These are phyloP conservation scores for Tiliacea aurago DNA, from an alignment of 2,888 invertebrate species.

Conservation along the genomic window DNA sequence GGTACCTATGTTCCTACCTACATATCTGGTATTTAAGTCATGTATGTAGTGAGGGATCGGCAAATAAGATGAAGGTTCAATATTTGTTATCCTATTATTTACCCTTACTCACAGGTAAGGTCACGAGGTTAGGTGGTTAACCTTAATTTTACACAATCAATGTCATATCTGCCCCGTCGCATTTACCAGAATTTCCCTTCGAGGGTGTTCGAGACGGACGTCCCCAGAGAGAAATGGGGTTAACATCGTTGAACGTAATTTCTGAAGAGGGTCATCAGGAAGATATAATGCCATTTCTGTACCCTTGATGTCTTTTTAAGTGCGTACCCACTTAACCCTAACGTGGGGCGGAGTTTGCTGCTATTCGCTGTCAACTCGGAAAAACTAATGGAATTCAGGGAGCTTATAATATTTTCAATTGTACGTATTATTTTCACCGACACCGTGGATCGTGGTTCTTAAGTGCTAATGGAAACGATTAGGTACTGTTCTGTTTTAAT, in stretches of 20 bases:
- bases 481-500: slow-evolving; percentile 18
- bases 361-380: slow-evolving; percentile 76
- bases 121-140: slow-evolving; percentile 16
- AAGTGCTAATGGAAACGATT: slow-evolving; percentile 22
- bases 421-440: slow-evolving; percentile 34
- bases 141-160: slow-evolving; percentile 66
- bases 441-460: slow-evolving; percentile 19
- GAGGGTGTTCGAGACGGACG: slow-evolving; percentile 69
- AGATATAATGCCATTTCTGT: slow-evolving; percentile 89
- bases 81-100: slow-evolving; percentile 21
- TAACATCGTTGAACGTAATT: slow-evolving; percentile 85
- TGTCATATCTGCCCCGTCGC: slow-evolving; percentile 66
- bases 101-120: slow-evolving; percentile 19
- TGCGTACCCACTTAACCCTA: slow-evolving; percentile 88
- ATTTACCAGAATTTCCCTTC: slow-evolving; percentile 66
- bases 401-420: slow-evolving; percentile 64
- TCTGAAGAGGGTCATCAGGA: slow-evolving; percentile 88
- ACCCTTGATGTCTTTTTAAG: slow-evolving; percentile 90
- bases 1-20: not conserved
- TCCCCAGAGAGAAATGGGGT: slow-evolving; percentile 78
- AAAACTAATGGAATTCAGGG: slow-evolving; percentile 75
- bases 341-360: slow-evolving; percentile 76
- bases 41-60: not conserved
- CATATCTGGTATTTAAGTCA: too few species aligned
- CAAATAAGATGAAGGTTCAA: not conserved